Evolutionary conservation across 2,797 vertebrate species (phyloP), one percentile per base, ranked within the genome.

Genomic region (Pangasius krempfi): DNA sequence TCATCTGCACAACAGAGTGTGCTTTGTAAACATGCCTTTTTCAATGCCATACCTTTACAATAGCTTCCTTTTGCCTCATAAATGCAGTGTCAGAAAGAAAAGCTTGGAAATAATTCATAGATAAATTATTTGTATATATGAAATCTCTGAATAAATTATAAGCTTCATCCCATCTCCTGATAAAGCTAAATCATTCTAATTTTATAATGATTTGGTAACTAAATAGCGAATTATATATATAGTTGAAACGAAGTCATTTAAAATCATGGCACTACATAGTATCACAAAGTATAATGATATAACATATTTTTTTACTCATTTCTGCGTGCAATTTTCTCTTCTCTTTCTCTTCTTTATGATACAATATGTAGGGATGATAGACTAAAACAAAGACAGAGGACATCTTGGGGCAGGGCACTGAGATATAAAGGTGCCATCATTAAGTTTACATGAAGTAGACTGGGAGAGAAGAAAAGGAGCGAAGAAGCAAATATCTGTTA

Each of bases 1-100:
- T 94, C 91, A 88, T 92, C 93, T 94, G 91, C 94, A 94, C 92
- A 89, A 93, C 91, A 93, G 94, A 93, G 84, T 25, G 91, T 88
- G 72, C 92, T 90, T 89, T 94, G 94, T 96, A 95, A 96, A 96
- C 95, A 95, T 96, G 95, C 95, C 93, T 94, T 94, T 94, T 92
- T 92, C 89, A 92, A 85, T 0, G 12, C 54, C n/a, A 95, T 91
- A 90, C 76, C 73, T 84, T 64, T 87, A 82, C 87, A 87, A 90
- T 72, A 91, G 92, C 33, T 62, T 33, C 37, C 22, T 44, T 82
- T 82, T 60, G 16, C 6, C 25, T 64, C 9, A n/a, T 9, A 58
- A 80, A 80, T 58, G 30, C 18, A 56, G 30, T 33, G 18, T 56
- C n/a, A 5, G 78, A 56, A 80, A 58, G 20, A 37, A 80, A 56